phyloP scores from a whole-genome alignment of 2,888 invertebrate species.

The Cinara cedri region DNA sequence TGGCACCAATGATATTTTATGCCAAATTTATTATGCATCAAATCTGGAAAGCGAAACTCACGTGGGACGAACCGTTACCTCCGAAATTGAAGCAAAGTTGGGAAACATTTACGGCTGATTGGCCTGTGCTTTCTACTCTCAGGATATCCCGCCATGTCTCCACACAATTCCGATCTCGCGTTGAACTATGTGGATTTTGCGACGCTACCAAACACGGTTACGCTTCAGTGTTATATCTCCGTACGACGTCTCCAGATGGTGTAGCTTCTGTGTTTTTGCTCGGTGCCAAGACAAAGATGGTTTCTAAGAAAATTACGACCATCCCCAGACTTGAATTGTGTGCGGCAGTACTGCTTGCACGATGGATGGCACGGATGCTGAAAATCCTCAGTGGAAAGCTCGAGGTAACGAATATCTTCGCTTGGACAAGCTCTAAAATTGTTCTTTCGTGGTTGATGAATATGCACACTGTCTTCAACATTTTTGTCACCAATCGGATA shows the following conservation, averaged over 20 bases:
- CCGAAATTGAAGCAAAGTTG: neutral
- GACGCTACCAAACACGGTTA: constrained; percentile 30
- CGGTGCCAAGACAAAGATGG: constrained; percentile 6
- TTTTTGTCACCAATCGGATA: neutral
- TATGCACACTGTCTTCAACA: neutral
- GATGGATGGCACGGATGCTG: neutral
- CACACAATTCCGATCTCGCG: too few species aligned
- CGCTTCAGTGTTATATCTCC: constrained; percentile 16
- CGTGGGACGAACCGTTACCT: neutral
- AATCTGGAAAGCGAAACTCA: neutral
- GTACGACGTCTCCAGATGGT: neutral
- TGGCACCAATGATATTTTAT: constrained; percentile 44
- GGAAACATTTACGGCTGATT: neutral
- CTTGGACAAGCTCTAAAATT: neutral
- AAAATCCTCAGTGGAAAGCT: neutral
- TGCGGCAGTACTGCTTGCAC: constrained; percentile 26
- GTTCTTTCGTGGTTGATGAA: neutral
- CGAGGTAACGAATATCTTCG: neutral
- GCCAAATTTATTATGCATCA: constrained; percentile 33
- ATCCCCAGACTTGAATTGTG: constrained; percentile 45
- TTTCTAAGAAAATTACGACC: neutral
- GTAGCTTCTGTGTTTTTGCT: neutral
- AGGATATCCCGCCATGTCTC: too few species aligned
- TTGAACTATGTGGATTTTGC: constrained; percentile 25
- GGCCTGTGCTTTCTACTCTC: too few species aligned